Evolutionary conservation across 2,113 vertebrate species (phyloP).

Genomic region (Suncus etruscus): DNA sequence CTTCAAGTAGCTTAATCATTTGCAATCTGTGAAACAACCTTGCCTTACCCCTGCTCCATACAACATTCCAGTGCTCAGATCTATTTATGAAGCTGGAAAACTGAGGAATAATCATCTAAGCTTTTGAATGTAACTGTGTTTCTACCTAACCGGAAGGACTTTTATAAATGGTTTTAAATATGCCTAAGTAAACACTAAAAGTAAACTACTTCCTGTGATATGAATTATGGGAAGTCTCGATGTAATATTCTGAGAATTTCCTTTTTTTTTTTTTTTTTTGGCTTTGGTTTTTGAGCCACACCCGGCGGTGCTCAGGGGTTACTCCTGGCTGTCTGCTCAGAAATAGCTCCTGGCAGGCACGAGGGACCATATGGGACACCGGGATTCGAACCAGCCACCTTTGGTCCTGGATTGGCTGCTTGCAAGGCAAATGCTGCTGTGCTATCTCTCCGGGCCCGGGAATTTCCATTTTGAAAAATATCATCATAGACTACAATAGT

Average conservation of each 20-base stretch:
- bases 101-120: background rate
- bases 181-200: background rate
- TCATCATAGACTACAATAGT: background rate
- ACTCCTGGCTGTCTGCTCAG: too few relatives aligned
- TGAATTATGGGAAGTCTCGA: background rate
- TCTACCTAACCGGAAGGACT: background rate
- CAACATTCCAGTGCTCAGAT: background rate
- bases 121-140: background rate
- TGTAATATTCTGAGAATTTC: background rate
- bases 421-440: too few relatives aligned
- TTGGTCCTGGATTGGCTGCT: too few relatives aligned
- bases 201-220: background rate
- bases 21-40: background rate
- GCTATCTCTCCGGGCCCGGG: too few relatives aligned
- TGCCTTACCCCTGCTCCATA: background rate
- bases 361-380: too few relatives aligned
- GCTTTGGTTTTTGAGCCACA: too few relatives aligned
- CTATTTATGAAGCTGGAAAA: background rate
- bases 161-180: background rate
- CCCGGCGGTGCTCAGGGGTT: too few relatives aligned
- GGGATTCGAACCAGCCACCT: too few relatives aligned
- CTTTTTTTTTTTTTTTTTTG: too few relatives aligned
- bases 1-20: background rate
- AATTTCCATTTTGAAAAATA: slow-evolving; percentile 18
- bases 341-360: too few relatives aligned